Base-by-base conservation (phyloP, 1,140 invertebrate genomes). In the Neuroterus valhalla region DNA sequence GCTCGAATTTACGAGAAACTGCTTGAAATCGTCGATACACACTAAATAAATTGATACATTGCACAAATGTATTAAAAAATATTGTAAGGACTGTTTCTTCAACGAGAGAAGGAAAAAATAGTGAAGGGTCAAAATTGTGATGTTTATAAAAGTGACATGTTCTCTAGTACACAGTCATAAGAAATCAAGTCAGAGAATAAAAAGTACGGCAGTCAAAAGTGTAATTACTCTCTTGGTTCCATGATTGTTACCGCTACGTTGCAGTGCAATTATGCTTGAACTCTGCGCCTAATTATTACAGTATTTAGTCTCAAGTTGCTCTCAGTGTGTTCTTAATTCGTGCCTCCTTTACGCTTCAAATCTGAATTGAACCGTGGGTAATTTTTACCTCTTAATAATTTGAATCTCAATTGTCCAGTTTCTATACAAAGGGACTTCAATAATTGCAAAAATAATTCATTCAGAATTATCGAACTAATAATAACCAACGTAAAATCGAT, bases 281-380 rank as follows among this genome's bases (percentile, higher is more conserved):
- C 52, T 55, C 52, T 55, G 15, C 0, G 21, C 23, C 19, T 55
- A 55, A 31, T 55, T 55, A 31, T 26, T 55, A 23, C 50, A 52
- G 21, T 52, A 19, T 52, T 21, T 52, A 46, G 45, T 46, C 14
- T 48, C n/a, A 48, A 48, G 17, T 55, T 55, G 26, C 52, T 55
- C 23, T 12, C 21, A 26, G 52, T 12, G 52, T 8, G 19, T 23
- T 23, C 8, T 15, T 14, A 11, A 48, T 12, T 17, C 6, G 46
- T 17, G 26, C 19, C 21, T 11, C 19, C 26, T 55, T 55, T 55
- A 23, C 26, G 19, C 15, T 21, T 55, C 52, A 55, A 55, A 23
- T 23, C 1, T 55, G 19, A 55, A 23, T 15, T 55, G 50, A 21
- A 12, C 17, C 50, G 50, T 52, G 52, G 15, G 52, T 26, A 55